Conservation (phyloP, 2,113 vertebrate genomes). For the Scalopus aquaticus region DNA sequence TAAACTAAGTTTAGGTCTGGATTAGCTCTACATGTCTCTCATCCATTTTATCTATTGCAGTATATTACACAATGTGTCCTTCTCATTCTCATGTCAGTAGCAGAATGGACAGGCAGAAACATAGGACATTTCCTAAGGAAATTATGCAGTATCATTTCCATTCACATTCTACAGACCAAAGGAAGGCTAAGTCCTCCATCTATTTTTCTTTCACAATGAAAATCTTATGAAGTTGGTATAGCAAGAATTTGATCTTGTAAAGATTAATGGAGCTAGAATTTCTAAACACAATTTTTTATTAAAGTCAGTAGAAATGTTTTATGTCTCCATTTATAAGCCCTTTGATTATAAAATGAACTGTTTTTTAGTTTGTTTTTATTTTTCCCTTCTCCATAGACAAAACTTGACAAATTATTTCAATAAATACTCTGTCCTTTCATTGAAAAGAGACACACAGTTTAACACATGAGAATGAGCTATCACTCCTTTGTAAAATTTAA, state of each 20-base stretch:
- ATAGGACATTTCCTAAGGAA: neutral
- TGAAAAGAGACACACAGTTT: neutral
- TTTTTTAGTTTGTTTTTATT: neutral
- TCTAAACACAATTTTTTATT: neutral
- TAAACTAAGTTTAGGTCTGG: neutral
- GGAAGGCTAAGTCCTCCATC: neutral
- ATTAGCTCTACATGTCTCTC: neutral
- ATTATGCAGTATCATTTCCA: neutral
- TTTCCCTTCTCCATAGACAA: neutral
- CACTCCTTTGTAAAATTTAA: neutral
- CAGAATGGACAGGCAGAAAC: neutral
- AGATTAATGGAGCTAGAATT: neutral
- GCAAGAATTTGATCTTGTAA: neutral
- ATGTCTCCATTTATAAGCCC: neutral
- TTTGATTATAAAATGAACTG: neutral
- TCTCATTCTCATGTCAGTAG: neutral
- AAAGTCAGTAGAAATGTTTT: neutral
- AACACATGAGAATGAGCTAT: neutral
- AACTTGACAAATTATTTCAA: constrained; percentile 22
- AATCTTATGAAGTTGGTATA: neutral
- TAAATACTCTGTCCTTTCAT: neutral
- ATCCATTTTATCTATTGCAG: too few relatives aligned
- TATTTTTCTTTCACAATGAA: neutral
- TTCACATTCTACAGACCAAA: neutral
- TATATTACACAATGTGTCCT: too few relatives aligned